These are phyloP conservation scores for Glaucidium brasilianum DNA, from an alignment of 2,113 vertebrate species.

Conservation along the genomic window DNA sequence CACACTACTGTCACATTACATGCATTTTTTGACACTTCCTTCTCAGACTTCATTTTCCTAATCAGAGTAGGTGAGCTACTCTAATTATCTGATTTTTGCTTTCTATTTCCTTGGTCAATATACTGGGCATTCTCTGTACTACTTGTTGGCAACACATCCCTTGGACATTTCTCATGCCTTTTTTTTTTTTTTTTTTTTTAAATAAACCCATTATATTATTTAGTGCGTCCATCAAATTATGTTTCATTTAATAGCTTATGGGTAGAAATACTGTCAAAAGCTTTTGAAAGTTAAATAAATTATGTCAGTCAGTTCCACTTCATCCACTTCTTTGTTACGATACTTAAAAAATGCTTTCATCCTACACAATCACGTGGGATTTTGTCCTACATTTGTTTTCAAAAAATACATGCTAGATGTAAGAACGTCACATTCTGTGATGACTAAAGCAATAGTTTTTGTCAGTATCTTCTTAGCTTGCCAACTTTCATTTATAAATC, in stretches of 20 bases:
- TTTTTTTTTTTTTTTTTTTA: neutral
- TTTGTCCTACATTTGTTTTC: slow-evolving; percentile 31
- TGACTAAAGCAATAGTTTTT: slow-evolving; percentile 47
- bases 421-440: neutral
- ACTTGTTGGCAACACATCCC: neutral
- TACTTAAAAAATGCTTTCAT: slow-evolving; percentile 15
- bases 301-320: neutral
- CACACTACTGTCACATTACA: neutral
- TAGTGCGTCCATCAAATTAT: neutral
- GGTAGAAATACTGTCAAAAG: neutral
- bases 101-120: neutral
- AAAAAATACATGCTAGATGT: slow-evolving; percentile 9
- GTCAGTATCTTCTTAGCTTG: slow-evolving; percentile 21
- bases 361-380: neutral
- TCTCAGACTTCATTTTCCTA: neutral
- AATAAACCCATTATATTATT: neutral
- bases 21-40: neutral
- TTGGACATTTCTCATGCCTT: neutral
- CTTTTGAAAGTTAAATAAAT: neutral
- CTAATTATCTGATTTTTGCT: neutral
- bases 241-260: neutral
- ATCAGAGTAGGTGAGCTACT: neutral
- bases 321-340: neutral
- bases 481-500: slow-evolving; percentile 54
- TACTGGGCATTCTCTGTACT: neutral